A percentile compares a stretch with the other conserved stretches of the same genome.
Conservation (phyloP, 2,797 vertebrate species). For the Apodemus agrarius region DNA sequence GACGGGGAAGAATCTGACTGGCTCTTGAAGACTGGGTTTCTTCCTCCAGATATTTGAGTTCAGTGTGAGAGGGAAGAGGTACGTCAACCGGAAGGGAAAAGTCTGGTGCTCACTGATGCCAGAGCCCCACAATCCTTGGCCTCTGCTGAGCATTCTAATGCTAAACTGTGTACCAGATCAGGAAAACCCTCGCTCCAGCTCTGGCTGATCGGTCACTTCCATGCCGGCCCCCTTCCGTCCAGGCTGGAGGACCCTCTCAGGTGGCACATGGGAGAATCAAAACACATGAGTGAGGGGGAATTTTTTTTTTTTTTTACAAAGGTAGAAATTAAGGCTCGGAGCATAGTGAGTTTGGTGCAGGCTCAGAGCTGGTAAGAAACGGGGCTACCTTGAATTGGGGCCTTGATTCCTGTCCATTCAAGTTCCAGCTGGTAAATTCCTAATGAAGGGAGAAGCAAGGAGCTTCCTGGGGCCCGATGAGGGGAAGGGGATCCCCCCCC, state of each 20-base stretch:
- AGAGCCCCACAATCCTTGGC: neutral
- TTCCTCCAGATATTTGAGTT: neutral
- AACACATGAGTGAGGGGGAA: accelerated
- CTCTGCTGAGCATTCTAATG: neutral
- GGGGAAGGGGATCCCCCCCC: too few species aligned
- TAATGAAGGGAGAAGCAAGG: neutral
- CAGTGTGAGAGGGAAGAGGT: neutral
- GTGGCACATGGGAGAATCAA: neutral
- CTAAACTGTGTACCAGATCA: neutral
- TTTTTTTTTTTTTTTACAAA: neutral
- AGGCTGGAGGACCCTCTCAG: too few species aligned
- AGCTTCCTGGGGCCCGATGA: too few species aligned
- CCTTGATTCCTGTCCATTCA: neutral
- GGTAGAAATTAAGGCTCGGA: neutral
- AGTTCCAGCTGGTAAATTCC: neutral
- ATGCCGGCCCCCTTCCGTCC: neutral
- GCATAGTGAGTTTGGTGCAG: neutral
- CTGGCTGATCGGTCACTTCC: neutral
- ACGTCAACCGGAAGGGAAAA: neutral
- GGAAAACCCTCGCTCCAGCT: neutral
- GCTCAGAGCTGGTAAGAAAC: neutral
- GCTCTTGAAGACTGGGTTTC: neutral
- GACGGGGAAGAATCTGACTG: neutral
- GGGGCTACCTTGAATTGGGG: too few species aligned
- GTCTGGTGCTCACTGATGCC: neutral